Evolutionary conservation across 2,797 vertebrate species (phyloP).

Genomic region (Pterois miles): DNA sequence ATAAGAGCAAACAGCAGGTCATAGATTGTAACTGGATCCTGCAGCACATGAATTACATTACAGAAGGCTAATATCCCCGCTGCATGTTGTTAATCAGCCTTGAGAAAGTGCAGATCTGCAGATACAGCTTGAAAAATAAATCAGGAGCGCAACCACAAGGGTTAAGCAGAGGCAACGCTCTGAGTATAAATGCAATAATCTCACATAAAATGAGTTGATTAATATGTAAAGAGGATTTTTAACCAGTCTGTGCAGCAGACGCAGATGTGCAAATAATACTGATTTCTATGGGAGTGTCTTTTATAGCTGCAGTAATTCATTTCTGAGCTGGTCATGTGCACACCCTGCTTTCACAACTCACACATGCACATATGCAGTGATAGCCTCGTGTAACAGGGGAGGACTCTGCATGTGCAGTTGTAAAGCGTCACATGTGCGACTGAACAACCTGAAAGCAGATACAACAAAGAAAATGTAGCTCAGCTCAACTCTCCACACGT

Average conservation of each 20-base stretch:
- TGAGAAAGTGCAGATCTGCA: constrained; percentile 59
- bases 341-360: constrained; percentile 16
- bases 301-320: constrained; percentile 54
- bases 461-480: constrained; percentile 12
- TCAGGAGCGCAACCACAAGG: constrained; percentile 15
- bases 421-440: constrained; percentile 58
- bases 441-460: constrained; percentile 40
- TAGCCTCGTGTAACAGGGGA: constrained; percentile 63
- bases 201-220: constrained; percentile 19
- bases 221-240: constrained; percentile 12
- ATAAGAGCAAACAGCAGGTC: constrained; percentile 35
- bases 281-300: constrained; percentile 25
- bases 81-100: constrained; percentile 51
- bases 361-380: constrained; percentile 39
- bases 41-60: constrained; percentile 52
- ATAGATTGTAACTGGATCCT: constrained; percentile 21
- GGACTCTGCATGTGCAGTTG: constrained; percentile 52
- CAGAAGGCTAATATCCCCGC: constrained; percentile 43
- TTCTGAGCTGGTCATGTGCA: constrained; percentile 51
- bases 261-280: constrained; percentile 8
- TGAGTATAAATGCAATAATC: constrained; percentile 27
- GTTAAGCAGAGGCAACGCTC: constrained; percentile 12
- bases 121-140: constrained; percentile 47
- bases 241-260: background rate
- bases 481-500: background rate